Conservation (phyloP, 2,113 vertebrate genomes). For the Sinocyclocheilus maitianheensis region DNA sequence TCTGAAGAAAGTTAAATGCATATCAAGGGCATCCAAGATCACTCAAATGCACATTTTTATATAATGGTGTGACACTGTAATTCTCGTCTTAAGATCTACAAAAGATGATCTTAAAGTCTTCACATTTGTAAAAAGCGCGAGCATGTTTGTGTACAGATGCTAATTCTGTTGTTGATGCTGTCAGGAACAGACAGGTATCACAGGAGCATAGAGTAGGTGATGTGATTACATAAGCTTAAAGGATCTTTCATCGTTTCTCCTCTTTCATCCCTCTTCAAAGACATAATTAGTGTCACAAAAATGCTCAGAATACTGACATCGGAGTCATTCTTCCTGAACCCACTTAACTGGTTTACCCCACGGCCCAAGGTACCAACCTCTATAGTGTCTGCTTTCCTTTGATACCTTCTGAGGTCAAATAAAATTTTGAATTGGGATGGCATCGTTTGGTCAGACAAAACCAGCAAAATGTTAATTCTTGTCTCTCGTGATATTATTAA, state of each 20-base stretch:
- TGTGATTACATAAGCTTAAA: conserved; percentile 70
- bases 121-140: neutral
- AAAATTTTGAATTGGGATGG: neutral
- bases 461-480: neutral
- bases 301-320: conserved; percentile 43
- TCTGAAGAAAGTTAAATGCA: too few species aligned
- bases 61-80: too few species aligned
- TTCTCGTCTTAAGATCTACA: neutral
- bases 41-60: too few species aligned
- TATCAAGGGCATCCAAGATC: too few species aligned
- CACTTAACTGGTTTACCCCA: conserved; percentile 54
- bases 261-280: conserved; percentile 64
- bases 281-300: conserved; percentile 65
- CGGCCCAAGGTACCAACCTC: conserved; percentile 41
- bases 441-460: neutral
- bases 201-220: conserved; percentile 53
- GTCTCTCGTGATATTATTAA: neutral
- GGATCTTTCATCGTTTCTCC: conserved; percentile 65
- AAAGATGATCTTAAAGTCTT: conserved; percentile 6
- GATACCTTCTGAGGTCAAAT: neutral
- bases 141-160: conserved; percentile 46
- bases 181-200: conserved; percentile 58
- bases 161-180: conserved; percentile 64
- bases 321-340: conserved; percentile 45
- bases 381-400: neutral